These are phyloP conservation scores for Regulus satrapa DNA, from an alignment of 2,113 vertebrate genomes.

Conservation along the genomic window DNA sequence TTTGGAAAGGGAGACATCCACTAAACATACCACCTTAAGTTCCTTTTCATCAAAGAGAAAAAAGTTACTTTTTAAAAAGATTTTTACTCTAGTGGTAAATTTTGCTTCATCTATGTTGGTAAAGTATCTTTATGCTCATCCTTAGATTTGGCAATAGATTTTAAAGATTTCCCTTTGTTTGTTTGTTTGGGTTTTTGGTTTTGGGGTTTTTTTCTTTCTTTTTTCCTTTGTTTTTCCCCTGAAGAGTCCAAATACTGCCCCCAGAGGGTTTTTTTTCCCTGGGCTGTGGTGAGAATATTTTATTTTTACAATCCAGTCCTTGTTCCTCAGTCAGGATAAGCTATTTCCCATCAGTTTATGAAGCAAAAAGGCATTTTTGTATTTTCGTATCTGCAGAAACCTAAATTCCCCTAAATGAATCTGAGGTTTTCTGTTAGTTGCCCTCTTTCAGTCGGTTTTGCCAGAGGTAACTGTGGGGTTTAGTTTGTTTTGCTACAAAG, in stretches of 20 bases:
- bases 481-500: neutral
- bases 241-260: neutral
- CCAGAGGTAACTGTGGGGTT: neutral
- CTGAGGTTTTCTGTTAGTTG: neutral
- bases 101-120: neutral
- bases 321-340: neutral
- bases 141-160: neutral
- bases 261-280: neutral
- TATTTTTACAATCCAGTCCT: neutral
- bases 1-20: neutral
- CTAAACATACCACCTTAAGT: neutral
- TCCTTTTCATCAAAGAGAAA: neutral
- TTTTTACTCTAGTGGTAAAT: neutral
- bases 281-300: neutral
- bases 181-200: no score
- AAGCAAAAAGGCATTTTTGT: neutral
- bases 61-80: accelerated
- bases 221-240: neutral
- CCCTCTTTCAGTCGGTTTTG: neutral
- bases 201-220: no score
- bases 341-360: neutral
- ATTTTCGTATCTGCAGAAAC: neutral
- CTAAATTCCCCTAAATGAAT: neutral
- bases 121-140: neutral
- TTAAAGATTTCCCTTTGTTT: neutral